Evolutionary conservation across 1,140 invertebrate species (phyloP).

Genomic region (Leptestheria dahalacensis): DNA sequence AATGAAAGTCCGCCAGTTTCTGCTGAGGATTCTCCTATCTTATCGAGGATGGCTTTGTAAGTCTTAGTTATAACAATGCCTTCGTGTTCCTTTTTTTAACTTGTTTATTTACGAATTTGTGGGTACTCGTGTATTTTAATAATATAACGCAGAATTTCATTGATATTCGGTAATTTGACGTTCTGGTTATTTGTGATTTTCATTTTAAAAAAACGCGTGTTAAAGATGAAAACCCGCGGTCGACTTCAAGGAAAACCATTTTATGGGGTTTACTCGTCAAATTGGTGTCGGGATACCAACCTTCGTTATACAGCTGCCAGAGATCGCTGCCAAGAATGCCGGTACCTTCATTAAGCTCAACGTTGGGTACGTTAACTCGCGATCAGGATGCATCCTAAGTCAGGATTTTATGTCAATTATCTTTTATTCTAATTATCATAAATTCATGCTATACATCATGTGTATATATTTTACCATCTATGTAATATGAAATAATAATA

Average conservation of each 20-base stretch:
- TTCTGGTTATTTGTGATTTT: too few relatives aligned
- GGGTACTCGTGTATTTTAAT: too few relatives aligned
- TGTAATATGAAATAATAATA: too few relatives aligned
- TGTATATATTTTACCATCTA: too few relatives aligned
- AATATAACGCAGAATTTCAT: too few relatives aligned
- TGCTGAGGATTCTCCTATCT: constrained; percentile 28
- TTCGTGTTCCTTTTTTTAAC: neutral
- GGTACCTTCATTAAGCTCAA: constrained; percentile 31
- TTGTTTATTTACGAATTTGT: too few relatives aligned
- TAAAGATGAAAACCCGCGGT: constrained; percentile 27
- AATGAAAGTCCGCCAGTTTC: constrained; percentile 29
- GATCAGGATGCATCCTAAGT: neutral
- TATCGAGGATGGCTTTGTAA: constrained; percentile 34
- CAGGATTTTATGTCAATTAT: neutral
- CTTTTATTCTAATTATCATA: too few relatives aligned
- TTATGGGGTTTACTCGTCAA: constrained; percentile 31
- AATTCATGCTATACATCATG: too few relatives aligned
- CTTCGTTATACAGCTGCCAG: constrained; percentile 34
- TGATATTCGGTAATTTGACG: too few relatives aligned
- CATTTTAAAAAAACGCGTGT: neutral
- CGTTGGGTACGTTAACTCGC: constrained; percentile 23
- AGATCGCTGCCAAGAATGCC: constrained; percentile 31
- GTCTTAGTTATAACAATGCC: constrained; percentile 19
- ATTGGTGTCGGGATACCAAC: constrained; percentile 32
- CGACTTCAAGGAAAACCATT: constrained; percentile 27